Percentiles rank a stretch among this genome's conserved stretches.
phyloP scores from a whole-genome alignment of 2,797 vertebrate genomes.

The Rhynchotus rufescens region DNA sequence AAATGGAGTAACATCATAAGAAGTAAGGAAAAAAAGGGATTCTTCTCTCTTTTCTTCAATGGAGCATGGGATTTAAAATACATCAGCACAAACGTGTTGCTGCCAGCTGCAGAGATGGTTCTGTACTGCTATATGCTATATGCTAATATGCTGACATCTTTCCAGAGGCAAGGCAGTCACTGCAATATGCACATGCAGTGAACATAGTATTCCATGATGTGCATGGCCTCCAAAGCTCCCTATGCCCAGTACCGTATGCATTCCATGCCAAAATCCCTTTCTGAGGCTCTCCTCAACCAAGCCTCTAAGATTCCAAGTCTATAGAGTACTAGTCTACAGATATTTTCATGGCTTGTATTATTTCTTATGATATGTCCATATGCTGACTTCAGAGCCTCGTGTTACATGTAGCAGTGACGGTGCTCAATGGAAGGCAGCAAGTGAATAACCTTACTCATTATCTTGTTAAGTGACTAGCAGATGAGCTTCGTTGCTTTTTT shows the following conservation, averaged over 20 bases:
- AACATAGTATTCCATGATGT: not conserved
- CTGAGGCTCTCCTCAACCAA: not conserved
- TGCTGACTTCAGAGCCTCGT: not conserved
- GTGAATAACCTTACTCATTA: not conserved
- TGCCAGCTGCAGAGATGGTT: not conserved
- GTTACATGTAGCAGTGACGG: not conserved
- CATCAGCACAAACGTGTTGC: not conserved
- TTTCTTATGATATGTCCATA: not conserved
- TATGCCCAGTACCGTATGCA: too few species aligned
- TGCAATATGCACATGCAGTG: not conserved
- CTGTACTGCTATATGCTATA: not conserved
- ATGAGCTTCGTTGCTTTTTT: not conserved
- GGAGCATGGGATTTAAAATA: not conserved
- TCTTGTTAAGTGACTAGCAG: not conserved
- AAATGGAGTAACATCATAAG: not conserved
- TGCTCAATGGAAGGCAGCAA: not conserved
- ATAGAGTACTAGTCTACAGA: not conserved
- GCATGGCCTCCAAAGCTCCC: too few species aligned
- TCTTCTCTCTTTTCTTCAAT: not conserved
- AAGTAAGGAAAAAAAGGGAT: not conserved
- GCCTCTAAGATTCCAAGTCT: not conserved
- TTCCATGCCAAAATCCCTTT: accelerated
- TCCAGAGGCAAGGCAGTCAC: accelerated
- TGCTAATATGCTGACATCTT: not conserved
- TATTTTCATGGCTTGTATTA: not conserved